These are phyloP conservation scores for Drosophila quadrilineata DNA, from an alignment of 1,140 invertebrate species.

Conservation along the genomic window DNA sequence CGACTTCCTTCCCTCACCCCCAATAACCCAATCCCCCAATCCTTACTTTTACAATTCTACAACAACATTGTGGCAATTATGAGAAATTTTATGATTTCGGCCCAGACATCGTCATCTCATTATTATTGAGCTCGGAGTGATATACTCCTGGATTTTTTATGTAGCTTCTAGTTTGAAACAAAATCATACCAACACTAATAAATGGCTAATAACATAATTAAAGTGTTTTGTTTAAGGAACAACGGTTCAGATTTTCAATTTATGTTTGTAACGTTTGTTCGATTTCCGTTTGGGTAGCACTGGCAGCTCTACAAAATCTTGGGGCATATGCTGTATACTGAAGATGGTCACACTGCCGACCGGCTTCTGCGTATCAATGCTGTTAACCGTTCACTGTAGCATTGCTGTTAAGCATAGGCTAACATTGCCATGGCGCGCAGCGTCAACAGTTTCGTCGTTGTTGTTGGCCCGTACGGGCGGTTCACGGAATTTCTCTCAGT, in stretches of 20 bases:
- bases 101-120: conserved; percentile 53
- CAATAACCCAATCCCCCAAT: conserved; percentile 13
- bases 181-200: conserved; percentile 71
- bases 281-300: conserved; percentile 6
- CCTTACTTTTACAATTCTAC: too few species aligned
- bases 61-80: conserved; percentile 58
- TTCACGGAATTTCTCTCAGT: conserved; percentile 8
- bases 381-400: not conserved
- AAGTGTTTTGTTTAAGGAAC: not conserved
- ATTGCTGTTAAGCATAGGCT: too few species aligned
- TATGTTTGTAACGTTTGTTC: not conserved
- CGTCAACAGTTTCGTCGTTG: conserved; percentile 31
- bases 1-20: conserved; percentile 18
- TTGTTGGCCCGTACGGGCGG: conserved; percentile 26
- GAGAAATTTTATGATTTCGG: conserved; percentile 47
- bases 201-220: conserved; percentile 49
- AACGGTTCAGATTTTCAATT: not conserved
- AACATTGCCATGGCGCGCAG: not conserved
- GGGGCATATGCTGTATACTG: not conserved
- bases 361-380: conserved; percentile 17
- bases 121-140: conserved; percentile 54
- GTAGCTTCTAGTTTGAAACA: conserved; percentile 70
- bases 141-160: conserved; percentile 62
- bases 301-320: not conserved
- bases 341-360: conserved; percentile 25